Evolutionary conservation across 2,888 invertebrate species (phyloP), one percentile per base, ranked within the genome.

Genomic region (Drosophila monieri): DNA sequence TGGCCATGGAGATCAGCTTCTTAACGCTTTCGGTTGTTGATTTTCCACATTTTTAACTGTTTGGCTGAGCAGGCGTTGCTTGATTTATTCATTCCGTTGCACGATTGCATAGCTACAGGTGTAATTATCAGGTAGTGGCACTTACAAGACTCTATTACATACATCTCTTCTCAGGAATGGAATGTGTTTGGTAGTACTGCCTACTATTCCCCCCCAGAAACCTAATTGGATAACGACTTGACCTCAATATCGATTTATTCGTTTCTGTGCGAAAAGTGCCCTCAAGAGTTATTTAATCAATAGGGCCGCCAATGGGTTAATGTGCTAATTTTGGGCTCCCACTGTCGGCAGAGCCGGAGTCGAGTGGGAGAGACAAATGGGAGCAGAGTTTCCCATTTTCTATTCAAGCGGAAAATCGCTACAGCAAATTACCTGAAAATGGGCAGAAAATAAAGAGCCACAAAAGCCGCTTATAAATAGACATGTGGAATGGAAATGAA

Each of bases 341-440:
- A 39, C 51, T 53, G 53, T 49, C 64, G 53, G 73, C 59, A 23
- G 21, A 0, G 21, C 21, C 57, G 41, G 18, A 18, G 18, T 18
- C 18, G 18, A 18, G 18, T 70, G 60, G 57, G 70, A 66, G 70
- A n/a, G 14, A 6, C n/a, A 6, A 32, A 12, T 5, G 35, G 35
- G 12, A n/a, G 32, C 35, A 53, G 46, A 66, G 66, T 61, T 61
- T 61, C 62, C 60, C 60, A 67, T 61, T 61, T 61, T 61, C 60
- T 62, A 67, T 67, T 70, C 30, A 71, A 80, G 84, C 84, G 84
- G 86, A 83, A 85, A 88, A 86, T 84, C 87, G 88, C 73, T 86
- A 76, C 81, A 88, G 53, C 80, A 86, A 88, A 86, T 84, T 86
- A 76, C 80, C 81, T 71, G 80, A 76, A 80, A 88, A 85, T 71